Percentiles rank a stretch among this genome's conserved stretches.
Evolutionary conservation across 2,113 vertebrate genomes (phyloP).

Genomic region (Nanorana parkeri): DNA sequence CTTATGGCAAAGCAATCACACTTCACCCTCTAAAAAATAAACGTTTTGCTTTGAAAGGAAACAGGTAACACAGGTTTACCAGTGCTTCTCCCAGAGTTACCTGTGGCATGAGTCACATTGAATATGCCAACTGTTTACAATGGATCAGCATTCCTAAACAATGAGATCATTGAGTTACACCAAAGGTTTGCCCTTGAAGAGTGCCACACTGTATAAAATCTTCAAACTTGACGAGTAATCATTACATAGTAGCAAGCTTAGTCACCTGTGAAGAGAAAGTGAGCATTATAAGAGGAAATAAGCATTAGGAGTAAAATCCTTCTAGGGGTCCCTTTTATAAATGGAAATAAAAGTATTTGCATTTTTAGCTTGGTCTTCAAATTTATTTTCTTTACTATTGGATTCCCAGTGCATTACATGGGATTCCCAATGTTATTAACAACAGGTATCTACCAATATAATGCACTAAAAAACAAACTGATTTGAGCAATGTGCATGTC

Average conservation of each 20-base stretch:
- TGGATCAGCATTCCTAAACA: neutral
- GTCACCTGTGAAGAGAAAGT: neutral
- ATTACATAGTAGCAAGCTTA: neutral
- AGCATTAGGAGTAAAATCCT: neutral
- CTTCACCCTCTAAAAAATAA: too few species aligned
- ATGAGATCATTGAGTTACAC: neutral
- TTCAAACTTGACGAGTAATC: neutral
- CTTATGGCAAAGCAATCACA: too few species aligned
- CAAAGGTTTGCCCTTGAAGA: neutral
- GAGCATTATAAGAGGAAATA: neutral
- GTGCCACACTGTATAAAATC: neutral
- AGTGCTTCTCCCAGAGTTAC: too few species aligned
- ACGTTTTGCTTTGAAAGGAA: too few species aligned
- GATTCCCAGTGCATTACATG: too few species aligned
- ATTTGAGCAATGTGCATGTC: too few species aligned
- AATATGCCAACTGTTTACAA: neutral
- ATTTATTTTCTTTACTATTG: too few species aligned
- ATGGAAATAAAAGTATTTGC: neutral
- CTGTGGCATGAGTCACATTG: neutral
- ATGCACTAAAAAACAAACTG: too few species aligned
- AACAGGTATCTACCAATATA: too few species aligned
- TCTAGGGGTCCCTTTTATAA: neutral
- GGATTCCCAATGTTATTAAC: too few species aligned
- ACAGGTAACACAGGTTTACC: too few species aligned
- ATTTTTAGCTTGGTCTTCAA: too few species aligned